These are phyloP conservation scores for Nowickia ferox DNA, from an alignment of 2,888 invertebrate genomes.

Conservation along the genomic window DNA sequence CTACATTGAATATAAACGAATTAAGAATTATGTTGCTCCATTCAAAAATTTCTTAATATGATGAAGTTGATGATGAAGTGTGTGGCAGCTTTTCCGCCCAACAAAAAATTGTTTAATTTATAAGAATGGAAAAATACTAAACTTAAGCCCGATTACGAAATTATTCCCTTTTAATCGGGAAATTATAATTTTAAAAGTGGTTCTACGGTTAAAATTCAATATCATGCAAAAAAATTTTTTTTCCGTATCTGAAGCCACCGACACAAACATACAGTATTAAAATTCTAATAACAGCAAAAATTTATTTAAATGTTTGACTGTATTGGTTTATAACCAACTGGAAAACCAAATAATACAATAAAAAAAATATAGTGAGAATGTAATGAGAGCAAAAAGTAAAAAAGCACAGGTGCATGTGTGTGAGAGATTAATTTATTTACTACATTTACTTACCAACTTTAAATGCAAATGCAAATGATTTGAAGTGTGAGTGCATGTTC, in stretches of 20 bases:
- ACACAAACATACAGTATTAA: neutral
- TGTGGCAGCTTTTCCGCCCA: no score
- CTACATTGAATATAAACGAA: no score
- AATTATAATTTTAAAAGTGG: no score
- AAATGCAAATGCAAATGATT: slow-evolving; percentile 36
- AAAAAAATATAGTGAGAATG: neutral
- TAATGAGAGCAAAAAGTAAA: neutral
- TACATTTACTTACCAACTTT: slow-evolving; percentile 29
- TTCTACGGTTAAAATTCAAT: no score
- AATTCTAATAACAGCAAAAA: slow-evolving; percentile 26
- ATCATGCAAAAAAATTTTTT: no score
- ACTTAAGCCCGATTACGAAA: no score
- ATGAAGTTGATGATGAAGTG: no score
- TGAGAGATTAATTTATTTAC: slow-evolving; percentile 44
- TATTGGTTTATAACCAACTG: slow-evolving; percentile 31
- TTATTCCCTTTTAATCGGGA: no score
- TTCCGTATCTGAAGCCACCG: neutral
- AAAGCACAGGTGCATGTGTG: neutral
- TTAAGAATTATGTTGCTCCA: no score
- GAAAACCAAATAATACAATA: slow-evolving; percentile 17
- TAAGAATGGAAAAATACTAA: no score
- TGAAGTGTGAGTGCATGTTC: neutral
- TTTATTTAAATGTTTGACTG: neutral
- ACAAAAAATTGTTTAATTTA: no score
- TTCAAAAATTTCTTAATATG: no score